Evolutionary conservation across 2,113 vertebrate species (phyloP).

Genomic region (Oryctolagus cuniculus): DNA sequence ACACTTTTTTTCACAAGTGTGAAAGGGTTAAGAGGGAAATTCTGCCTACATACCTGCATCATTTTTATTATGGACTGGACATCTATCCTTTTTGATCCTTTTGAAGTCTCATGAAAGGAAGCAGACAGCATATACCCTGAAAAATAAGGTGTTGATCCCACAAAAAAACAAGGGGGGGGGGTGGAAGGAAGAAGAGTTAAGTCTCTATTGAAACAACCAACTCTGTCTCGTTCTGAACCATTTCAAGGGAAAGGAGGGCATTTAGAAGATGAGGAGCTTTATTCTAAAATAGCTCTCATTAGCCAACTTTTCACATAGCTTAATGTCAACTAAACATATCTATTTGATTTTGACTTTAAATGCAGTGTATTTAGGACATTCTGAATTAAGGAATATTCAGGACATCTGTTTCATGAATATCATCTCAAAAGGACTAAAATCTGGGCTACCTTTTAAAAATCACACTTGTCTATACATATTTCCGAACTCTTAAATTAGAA

Average conservation of each 20-base stretch:
- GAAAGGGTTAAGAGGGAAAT: too few relatives aligned
- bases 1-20: too few relatives aligned
- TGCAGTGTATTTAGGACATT: conserved; percentile 35
- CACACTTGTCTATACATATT: conserved; percentile 26
- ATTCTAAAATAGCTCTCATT: conserved; percentile 33
- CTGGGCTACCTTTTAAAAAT: conserved; percentile 47
- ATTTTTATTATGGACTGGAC: too few relatives aligned
- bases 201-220: neutral
- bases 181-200: neutral
- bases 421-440: conserved; percentile 55
- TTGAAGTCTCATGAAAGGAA: too few relatives aligned
- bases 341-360: conserved; percentile 51
- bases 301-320: conserved; percentile 28
- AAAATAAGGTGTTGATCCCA: too few relatives aligned
- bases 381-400: conserved; percentile 42
- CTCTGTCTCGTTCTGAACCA: neutral
- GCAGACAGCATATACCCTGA: too few relatives aligned
- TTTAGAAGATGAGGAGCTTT: conserved; percentile 23
- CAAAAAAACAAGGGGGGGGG: too few relatives aligned
- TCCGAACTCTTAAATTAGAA: conserved; percentile 58
- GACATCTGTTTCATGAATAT: conserved; percentile 66
- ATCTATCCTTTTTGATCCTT: too few relatives aligned
- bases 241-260: neutral
- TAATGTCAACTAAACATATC: conserved; percentile 48
- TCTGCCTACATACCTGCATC: too few relatives aligned